Conservation (phyloP, 2,113 vertebrate species). For the Oryzias javanicus region DNA sequence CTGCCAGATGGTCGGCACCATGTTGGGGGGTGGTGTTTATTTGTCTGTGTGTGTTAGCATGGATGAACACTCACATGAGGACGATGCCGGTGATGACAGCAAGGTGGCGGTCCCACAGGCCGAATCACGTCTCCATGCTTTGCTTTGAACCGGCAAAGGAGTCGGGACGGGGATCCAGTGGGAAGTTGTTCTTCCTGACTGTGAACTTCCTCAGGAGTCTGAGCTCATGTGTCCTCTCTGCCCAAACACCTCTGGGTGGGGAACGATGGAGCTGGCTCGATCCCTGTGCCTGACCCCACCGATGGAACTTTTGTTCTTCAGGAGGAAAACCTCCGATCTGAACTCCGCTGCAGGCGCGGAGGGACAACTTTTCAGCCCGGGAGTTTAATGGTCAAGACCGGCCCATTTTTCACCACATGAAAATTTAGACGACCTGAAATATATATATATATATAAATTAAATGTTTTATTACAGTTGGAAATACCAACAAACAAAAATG, state of each 20-base stretch:
- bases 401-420: too few species aligned
- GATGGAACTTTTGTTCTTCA: constrained; percentile 21
- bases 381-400: too few species aligned
- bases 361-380: too few species aligned
- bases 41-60: constrained; percentile 14
- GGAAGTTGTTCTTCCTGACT: too few species aligned
- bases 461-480: too few species aligned
- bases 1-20: constrained; percentile 60
- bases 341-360: too few species aligned
- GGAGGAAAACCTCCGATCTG: constrained; percentile 5
- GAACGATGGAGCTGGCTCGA: constrained; percentile 25
- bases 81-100: constrained; percentile 1
- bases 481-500: too few species aligned
- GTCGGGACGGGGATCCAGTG: too few species aligned
- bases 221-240: background rate
- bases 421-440: too few species aligned
- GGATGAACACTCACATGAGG: constrained; percentile 19
- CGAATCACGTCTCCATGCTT: background rate
- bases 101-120: background rate
- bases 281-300: constrained; percentile 34
- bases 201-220: too few species aligned
- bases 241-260: background rate
- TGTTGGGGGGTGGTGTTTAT: constrained; percentile 3
- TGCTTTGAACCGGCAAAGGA: too few species aligned
- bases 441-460: too few species aligned